A percentile compares a stretch with the other conserved stretches of the same genome.
phyloP scores from a whole-genome alignment of 2,113 vertebrate species.

The Trinectes maculatus region DNA sequence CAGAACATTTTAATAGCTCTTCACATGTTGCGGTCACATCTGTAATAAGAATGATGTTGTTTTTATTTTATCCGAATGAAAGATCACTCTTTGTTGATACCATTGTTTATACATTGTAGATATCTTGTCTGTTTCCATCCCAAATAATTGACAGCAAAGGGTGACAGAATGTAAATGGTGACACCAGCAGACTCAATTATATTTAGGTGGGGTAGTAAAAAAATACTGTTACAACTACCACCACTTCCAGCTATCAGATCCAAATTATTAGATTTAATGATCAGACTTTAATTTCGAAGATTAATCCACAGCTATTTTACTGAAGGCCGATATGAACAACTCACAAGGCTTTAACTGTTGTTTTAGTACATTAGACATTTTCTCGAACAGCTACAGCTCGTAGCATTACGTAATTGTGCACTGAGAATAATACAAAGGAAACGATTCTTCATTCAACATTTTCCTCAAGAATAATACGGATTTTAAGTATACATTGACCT shows the following conservation, averaged over 20 bases:
- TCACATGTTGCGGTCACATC: not conserved
- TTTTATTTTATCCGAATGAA: too few species aligned
- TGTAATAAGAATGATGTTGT: not conserved
- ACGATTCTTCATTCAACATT: not conserved
- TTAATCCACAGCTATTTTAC: slow-evolving; percentile 20
- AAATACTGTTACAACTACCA: too few species aligned
- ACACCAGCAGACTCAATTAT: too few species aligned
- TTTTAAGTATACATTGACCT: slow-evolving; percentile 2
- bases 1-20: slow-evolving; percentile 15
- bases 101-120: not conserved
- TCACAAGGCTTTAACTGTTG: slow-evolving; percentile 28
- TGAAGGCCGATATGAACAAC: slow-evolving; percentile 32
- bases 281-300: not conserved
- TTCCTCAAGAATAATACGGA: slow-evolving; percentile 18
- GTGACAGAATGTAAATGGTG: too few species aligned
- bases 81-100: too few species aligned
- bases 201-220: too few species aligned
- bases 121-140: not conserved
- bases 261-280: slow-evolving; percentile 17
- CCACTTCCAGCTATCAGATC: not conserved
- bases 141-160: too few species aligned
- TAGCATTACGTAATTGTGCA: slow-evolving; percentile 28
- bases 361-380: slow-evolving; percentile 8
- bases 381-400: slow-evolving; percentile 17
- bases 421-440: slow-evolving; percentile 18